Conservation (phyloP, 2,888 invertebrate genomes). For the Pristionchus mayeri region DNA sequence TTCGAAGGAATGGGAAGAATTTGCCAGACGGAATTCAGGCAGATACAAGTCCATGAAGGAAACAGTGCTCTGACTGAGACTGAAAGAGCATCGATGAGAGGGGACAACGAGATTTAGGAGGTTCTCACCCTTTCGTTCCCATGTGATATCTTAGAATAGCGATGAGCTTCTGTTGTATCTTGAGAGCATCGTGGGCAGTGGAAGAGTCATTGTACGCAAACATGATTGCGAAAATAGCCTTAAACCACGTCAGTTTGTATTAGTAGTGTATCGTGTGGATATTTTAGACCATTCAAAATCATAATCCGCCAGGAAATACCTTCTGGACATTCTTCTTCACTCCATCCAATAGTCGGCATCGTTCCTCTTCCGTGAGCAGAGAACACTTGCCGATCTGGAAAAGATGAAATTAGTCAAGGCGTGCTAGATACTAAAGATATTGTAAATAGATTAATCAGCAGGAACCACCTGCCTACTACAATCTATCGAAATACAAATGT, state of each 20-base stretch:
- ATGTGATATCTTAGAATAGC: not conserved
- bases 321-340: not conserved
- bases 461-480: no score
- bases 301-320: no score
- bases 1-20: not conserved
- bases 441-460: no score
- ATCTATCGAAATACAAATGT: no score
- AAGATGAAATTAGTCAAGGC: no score
- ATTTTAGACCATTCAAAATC: no score
- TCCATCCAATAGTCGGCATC: not conserved
- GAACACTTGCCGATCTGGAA: conserved; percentile 9
- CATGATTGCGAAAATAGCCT: not conserved
- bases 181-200: not conserved
- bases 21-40: not conserved
- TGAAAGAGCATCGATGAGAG: not conserved
- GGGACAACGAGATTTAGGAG: no score
- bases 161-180: not conserved
- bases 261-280: no score
- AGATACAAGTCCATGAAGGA: conserved; percentile 14
- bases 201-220: not conserved
- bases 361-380: not conserved
- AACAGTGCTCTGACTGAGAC: not conserved
- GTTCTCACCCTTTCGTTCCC: not conserved
- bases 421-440: no score
- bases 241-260: not conserved